These are phyloP conservation scores for Brachyhypopomus gauderio DNA, from an alignment of 2,113 vertebrate genomes.

Conservation along the genomic window DNA sequence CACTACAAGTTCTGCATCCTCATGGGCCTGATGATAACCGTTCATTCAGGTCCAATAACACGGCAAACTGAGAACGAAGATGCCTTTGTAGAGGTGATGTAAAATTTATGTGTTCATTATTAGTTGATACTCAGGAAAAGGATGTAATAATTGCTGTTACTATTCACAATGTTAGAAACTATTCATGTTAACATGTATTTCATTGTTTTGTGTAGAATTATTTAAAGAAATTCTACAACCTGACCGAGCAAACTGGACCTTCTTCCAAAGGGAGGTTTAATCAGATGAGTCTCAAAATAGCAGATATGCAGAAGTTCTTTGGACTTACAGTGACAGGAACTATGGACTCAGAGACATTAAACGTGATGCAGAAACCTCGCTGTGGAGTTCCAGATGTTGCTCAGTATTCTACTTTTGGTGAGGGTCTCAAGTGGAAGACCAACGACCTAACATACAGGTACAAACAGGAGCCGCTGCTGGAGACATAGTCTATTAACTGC, in stretches of 20 bases:
- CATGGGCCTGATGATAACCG: neutral
- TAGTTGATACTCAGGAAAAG: no score
- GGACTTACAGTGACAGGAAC: conserved; percentile 72
- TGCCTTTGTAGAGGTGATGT: conserved; percentile 10
- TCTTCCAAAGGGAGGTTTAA: neutral
- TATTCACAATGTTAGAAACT: no score
- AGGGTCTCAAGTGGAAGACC: conserved; percentile 74
- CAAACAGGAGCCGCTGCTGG: neutral
- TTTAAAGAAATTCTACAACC: conserved; percentile 51
- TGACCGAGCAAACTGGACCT: conserved; percentile 26
- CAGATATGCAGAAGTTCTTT: conserved; percentile 80
- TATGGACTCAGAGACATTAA: conserved; percentile 68
- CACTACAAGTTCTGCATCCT: neutral
- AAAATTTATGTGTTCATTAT: neutral
- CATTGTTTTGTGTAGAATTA: conserved; percentile 49
- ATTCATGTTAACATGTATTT: no score
- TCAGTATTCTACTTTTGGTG: conserved; percentile 66
- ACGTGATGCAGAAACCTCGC: conserved; percentile 69
- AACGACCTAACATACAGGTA: conserved; percentile 82
- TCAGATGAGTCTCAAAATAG: conserved; percentile 64
- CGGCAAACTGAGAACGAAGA: neutral
- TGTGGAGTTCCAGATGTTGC: conserved; percentile 77
- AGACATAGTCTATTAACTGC: no score
- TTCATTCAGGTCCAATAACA: conserved; percentile 1
- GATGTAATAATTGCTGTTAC: no score